Evolutionary conservation across 2,797 vertebrate genomes (phyloP).

Genomic region (Urosaurus nigricauda): DNA sequence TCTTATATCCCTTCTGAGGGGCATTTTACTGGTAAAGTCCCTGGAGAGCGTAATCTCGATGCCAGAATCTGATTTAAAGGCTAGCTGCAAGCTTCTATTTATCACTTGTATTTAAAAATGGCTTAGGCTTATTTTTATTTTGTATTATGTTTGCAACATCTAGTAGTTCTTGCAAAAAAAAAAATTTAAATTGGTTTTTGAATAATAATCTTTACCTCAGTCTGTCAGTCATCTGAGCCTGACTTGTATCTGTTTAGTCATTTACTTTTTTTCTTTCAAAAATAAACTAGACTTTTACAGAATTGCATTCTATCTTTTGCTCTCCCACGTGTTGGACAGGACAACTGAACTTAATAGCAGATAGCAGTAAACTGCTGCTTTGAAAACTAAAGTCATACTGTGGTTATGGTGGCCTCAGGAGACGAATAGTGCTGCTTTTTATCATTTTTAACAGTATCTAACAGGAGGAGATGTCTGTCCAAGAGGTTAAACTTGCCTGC

Average conservation of each 20-base stretch:
- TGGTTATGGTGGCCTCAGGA: too few relatives aligned
- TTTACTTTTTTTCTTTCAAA: background rate
- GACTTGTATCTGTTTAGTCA: background rate
- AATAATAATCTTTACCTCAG: background rate
- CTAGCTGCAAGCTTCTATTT: background rate
- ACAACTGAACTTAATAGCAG: too few relatives aligned
- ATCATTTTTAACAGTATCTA: background rate
- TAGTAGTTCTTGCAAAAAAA: background rate
- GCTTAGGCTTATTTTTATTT: background rate
- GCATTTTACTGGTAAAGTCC: background rate
- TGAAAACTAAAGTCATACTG: background rate
- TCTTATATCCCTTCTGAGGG: background rate
- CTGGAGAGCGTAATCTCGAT: background rate
- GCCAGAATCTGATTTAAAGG: background rate
- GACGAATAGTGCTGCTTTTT: background rate
- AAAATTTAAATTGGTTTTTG: background rate
- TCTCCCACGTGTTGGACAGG: background rate
- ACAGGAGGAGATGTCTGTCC: background rate
- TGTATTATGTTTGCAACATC: background rate
- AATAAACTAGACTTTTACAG: background rate
- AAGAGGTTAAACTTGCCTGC: background rate
- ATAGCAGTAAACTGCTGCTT: too few relatives aligned
- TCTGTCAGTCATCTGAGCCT: background rate
- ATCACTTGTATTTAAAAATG: background rate
- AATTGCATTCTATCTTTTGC: background rate